These are phyloP conservation scores for Mnemiopsis leidyi DNA, from an alignment of 37 sponge, comb jelly and placozoan genomes.

Conservation along the genomic window DNA sequence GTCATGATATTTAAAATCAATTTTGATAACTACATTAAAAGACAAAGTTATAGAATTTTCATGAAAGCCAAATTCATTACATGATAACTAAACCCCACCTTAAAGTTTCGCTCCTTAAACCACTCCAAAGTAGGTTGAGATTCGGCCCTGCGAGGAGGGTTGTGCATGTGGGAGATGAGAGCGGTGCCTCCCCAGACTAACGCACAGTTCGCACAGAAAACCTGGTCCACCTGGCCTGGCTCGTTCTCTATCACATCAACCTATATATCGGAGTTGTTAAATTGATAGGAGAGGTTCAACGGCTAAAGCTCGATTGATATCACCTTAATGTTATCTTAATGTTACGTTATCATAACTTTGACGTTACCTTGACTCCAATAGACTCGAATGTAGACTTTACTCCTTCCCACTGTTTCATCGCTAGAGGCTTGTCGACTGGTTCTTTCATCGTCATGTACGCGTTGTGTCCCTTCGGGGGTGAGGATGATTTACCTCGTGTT, in stretches of 20 bases:
- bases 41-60: too few relatives aligned
- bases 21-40: too few relatives aligned
- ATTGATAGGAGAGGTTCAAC: too few relatives aligned
- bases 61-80: too few relatives aligned
- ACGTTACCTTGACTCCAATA: constrained; percentile 16
- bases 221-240: constrained; percentile 36
- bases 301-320: too few relatives aligned
- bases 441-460: constrained; percentile 43
- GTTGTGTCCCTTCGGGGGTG: constrained; percentile 65
- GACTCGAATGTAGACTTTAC: neutral
- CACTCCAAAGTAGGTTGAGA: neutral
- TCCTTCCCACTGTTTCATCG: constrained; percentile 41
- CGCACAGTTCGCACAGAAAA: constrained; percentile 63
- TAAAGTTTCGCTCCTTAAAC: neutral
- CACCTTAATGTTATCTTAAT: too few relatives aligned
- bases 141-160: constrained; percentile 20
- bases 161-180: neutral
- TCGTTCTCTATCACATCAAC: constrained; percentile 43
- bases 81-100: too few relatives aligned
- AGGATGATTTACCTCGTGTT: too few relatives aligned
- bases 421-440: constrained; percentile 26
- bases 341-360: too few relatives aligned
- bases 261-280: too few relatives aligned
- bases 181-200: constrained; percentile 36
- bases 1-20: too few relatives aligned